Evolutionary conservation across 2,888 invertebrate species (phyloP).

Genomic region (Microctonus brassicae): DNA sequence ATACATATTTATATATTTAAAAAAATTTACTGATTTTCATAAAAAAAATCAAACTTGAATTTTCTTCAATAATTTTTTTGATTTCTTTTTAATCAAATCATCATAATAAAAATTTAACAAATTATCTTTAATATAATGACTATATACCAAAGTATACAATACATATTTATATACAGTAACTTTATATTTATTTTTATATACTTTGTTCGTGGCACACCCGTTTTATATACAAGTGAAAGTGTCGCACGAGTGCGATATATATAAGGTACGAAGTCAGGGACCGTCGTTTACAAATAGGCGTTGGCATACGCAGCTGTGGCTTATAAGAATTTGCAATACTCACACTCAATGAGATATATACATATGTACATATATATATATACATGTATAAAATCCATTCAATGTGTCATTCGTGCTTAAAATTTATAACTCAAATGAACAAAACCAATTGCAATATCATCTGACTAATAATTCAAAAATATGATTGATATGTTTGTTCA

Average conservation of each 20-base stretch:
- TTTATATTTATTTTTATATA: no score
- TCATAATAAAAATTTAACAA: no score
- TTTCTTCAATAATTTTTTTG: no score
- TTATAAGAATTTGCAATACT: conserved; percentile 36
- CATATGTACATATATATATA: background rate
- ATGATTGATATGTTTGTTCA: no score
- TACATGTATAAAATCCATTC: background rate
- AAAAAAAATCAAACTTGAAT: no score
- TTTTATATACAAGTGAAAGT: conserved; percentile 48
- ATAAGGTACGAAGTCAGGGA: conserved; percentile 30
- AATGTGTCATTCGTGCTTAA: background rate
- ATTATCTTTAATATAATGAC: no score
- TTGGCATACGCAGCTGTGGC: conserved; percentile 30
- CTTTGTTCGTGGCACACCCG: conserved; percentile 16
- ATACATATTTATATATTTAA: no score
- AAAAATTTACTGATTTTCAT: no score
- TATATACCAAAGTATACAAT: no score
- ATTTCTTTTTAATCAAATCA: no score
- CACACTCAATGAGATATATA: background rate
- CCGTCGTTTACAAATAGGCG: conserved; percentile 34
- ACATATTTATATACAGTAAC: no score
- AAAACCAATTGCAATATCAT: background rate
- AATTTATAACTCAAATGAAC: background rate
- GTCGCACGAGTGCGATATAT: conserved; percentile 46
- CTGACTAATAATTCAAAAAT: background rate